Conservation (phyloP, 2,888 invertebrate genomes). For the Platycnemis pennipes region DNA sequence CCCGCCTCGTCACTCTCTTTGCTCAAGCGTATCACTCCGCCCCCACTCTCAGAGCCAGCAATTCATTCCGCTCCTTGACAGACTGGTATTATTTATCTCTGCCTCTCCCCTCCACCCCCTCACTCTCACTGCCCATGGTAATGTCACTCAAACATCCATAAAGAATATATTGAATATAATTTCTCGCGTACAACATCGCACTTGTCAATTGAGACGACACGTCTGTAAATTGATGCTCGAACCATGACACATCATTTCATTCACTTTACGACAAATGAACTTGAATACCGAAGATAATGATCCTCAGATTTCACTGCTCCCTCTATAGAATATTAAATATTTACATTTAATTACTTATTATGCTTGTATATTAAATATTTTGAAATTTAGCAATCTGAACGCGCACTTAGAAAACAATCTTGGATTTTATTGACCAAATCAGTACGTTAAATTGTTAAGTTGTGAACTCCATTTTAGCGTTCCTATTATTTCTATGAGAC, state of each 20-base stretch:
- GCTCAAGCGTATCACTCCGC: too few relatives aligned
- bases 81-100: constrained; percentile 42
- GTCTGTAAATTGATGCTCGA: neutral
- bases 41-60: neutral
- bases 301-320: neutral
- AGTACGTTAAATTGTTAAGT: too few relatives aligned
- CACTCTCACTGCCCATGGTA: neutral
- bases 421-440: too few relatives aligned
- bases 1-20: neutral
- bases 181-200: neutral
- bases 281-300: neutral
- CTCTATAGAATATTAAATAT: too few relatives aligned
- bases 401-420: too few relatives aligned
- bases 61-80: constrained; percentile 45
- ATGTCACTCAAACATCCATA: constrained; percentile 44
- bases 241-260: neutral
- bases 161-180: constrained; percentile 35
- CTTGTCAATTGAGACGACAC: constrained; percentile 16
- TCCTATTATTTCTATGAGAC: too few relatives aligned
- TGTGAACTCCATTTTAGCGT: too few relatives aligned
- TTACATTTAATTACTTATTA: too few relatives aligned
- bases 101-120: neutral
- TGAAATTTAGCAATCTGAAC: too few relatives aligned
- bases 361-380: too few relatives aligned
- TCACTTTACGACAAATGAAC: neutral